Base-by-base conservation (phyloP, 2,113 vertebrate genomes). In the Cyprinodon variegatus region DNA sequence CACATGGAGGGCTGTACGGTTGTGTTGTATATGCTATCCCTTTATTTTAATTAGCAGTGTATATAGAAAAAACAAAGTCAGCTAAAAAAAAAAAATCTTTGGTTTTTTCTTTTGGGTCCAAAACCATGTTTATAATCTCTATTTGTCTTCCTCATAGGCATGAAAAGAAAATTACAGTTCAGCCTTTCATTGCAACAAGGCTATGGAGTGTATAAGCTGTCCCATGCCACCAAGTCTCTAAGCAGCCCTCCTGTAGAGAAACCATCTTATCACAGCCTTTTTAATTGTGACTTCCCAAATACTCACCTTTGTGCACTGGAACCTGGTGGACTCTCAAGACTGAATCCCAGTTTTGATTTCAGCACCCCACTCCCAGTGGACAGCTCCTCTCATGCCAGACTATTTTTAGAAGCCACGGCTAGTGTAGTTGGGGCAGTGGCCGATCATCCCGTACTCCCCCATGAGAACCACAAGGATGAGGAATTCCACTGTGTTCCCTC, bases 171-270 rank as follows among this genome's bases (percentile, higher is more conserved):
- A 39, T 97, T 99, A 43, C 95, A 98, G 83, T 98, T 99, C 94
- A 97, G 91, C 83, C 91, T 99, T 37, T 99, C 97, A 0, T 96
- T 99, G 88, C 97, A 97, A 75, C 95, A 94, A 87, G 96, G 96
- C 22, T 97, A 93, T 17, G 95, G 96, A 3, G 94, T 98, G 84
- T 98, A 98, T 92, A 97, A 93, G 81, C 94, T 98, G 78, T 92
- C 95, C 64, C 95, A 88, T 9, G 94, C 94, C 63, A 90, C 94
- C 68, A 90, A 86, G 80, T 88, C 89, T 15, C 81, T 77, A 6
- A 72, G 29, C 79, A 90, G 81, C 66, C 92, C 91, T 1, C 77
- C 88, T 7, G 84, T 83, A 0, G 95, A 94, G 3, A 95, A 93
- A 60, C 87, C 93, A 0, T 91, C 94, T 40, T 94, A 68, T 71